These are phyloP conservation scores for Rhabdomys dilectus DNA, from an alignment of 2,113 vertebrate species.

Conservation along the genomic window DNA sequence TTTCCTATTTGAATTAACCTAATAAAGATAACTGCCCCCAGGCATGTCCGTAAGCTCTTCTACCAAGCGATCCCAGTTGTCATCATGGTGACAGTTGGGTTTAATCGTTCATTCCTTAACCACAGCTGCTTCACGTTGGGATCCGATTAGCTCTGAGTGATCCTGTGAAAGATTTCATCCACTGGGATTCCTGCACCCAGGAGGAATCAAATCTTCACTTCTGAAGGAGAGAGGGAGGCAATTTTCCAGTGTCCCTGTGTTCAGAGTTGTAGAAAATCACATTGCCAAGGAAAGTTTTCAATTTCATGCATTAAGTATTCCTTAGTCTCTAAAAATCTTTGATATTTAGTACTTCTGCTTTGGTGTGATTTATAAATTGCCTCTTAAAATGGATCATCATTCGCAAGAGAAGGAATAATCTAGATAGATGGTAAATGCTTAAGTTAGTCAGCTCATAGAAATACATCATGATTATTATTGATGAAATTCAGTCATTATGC, in stretches of 20 bases:
- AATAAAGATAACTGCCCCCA: too few species aligned
- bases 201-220: background rate
- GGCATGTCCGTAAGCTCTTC: background rate
- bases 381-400: background rate
- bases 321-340: slow-evolving; percentile 21
- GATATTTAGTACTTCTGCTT: background rate
- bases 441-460: background rate
- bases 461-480: background rate
- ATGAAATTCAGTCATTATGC: background rate
- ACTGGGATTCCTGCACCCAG: background rate
- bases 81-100: background rate
- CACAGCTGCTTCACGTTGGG: too few species aligned
- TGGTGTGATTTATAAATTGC: background rate
- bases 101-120: background rate
- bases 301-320: background rate
- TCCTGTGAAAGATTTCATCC: background rate
- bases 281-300: background rate
- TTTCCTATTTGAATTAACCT: background rate
- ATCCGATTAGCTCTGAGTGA: background rate
- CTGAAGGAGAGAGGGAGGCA: background rate
- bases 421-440: background rate
- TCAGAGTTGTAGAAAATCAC: background rate
- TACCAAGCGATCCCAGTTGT: background rate
- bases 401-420: background rate
- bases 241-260: background rate